A percentile compares a stretch with the other conserved stretches of the same genome.
Evolutionary conservation across 2,113 vertebrate genomes (phyloP).

Genomic region (Coryphaenoides rupestris): DNA sequence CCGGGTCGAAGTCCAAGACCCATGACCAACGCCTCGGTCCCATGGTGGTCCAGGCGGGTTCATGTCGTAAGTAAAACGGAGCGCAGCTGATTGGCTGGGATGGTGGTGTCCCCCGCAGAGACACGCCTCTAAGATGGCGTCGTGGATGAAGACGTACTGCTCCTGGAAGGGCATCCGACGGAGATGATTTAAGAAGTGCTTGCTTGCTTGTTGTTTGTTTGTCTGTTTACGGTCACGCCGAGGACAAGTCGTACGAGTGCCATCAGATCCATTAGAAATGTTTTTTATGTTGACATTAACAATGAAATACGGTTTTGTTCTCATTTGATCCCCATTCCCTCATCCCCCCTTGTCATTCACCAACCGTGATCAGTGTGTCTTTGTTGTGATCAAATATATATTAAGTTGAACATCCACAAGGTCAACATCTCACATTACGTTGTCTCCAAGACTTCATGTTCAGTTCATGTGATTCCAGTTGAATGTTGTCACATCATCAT

Average conservation of each 20-base stretch:
- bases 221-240: no score
- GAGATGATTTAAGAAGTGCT: neutral
- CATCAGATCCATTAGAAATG: no score
- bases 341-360: no score
- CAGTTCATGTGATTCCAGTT: neutral
- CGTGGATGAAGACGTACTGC: conserved; percentile 98
- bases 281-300: no score
- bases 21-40: conserved; percentile 87
- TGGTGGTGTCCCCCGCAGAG: conserved; percentile 94
- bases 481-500: neutral
- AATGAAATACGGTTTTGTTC: no score
- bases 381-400: no score
- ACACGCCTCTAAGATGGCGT: conserved; percentile 96
- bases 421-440: no score
- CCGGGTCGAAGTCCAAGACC: conserved; percentile 95
- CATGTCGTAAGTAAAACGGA: conserved; percentile 98
- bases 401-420: neutral
- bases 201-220: no score
- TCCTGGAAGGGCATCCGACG: conserved; percentile 79
- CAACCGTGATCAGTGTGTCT: no score
- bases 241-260: no score
- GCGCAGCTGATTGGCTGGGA: conserved; percentile 91
- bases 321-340: no score
- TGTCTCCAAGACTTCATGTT: neutral
- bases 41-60: conserved; percentile 95